A percentile compares a stretch with the other conserved stretches of the same genome.
Evolutionary conservation across 2,797 vertebrate species (phyloP).

Genomic region (Harpagifer antarcticus): DNA sequence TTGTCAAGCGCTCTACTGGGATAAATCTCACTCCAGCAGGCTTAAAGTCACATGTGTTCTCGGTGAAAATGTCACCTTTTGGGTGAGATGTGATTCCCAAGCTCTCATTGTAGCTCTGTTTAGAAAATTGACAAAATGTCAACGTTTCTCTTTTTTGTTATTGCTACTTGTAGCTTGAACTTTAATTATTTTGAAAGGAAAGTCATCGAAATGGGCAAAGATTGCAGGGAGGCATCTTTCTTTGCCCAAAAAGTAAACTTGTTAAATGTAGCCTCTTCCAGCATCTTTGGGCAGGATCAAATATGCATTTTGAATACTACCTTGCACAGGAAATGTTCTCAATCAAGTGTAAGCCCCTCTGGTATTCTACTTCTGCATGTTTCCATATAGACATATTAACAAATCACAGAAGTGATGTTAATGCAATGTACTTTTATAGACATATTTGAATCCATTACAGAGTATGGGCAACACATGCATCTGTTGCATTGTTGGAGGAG

Average conservation of each 20-base stretch:
- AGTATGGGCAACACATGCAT: neutral
- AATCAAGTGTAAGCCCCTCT: slow-evolving; percentile 4
- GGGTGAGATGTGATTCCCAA: slow-evolving; percentile 1
- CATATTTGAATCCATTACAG: neutral
- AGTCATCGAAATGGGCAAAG: slow-evolving; percentile 19
- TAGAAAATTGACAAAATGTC: slow-evolving; percentile 40
- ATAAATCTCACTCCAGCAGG: neutral
- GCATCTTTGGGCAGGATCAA: slow-evolving; percentile 20
- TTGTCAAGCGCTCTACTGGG: neutral
- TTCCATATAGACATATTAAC: too few species aligned
- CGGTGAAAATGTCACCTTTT: slow-evolving; percentile 38
- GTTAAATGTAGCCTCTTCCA: slow-evolving; percentile 21
- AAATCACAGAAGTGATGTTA: too few species aligned
- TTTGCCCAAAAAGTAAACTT: slow-evolving; percentile 28
- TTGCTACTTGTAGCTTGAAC: slow-evolving; percentile 29
- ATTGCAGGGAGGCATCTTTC: slow-evolving; percentile 20
- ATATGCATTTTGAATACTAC: neutral
- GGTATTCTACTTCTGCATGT: neutral
- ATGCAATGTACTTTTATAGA: too few species aligned
- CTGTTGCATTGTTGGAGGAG: too few species aligned
- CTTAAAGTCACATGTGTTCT: neutral
- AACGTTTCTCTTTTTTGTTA: neutral
- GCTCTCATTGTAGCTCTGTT: slow-evolving; percentile 13
- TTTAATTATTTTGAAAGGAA: slow-evolving; percentile 35
- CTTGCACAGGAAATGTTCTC: neutral